Evolutionary conservation across 2,797 vertebrate genomes (phyloP).

Genomic region (Falco peregrinus): DNA sequence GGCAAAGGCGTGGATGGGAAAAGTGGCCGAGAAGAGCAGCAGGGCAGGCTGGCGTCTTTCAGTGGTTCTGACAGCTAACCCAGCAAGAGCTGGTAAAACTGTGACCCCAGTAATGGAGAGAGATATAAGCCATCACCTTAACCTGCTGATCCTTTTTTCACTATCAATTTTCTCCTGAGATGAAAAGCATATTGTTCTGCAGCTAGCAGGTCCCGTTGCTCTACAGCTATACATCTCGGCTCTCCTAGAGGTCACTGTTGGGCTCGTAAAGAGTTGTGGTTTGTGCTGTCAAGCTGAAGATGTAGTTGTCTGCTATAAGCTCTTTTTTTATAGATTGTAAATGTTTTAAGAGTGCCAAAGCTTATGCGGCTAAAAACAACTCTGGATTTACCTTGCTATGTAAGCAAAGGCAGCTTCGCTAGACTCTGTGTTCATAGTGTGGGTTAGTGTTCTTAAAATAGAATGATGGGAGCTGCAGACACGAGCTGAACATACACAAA

Average conservation of each 20-base stretch:
- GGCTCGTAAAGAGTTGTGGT: not conserved
- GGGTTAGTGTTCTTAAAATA: not conserved
- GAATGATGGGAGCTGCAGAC: not conserved
- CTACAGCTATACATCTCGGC: not conserved
- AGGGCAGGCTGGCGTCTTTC: not conserved
- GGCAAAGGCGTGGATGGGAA: not conserved
- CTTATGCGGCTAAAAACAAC: not conserved
- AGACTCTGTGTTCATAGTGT: not conserved
- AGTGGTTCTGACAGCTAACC: not conserved
- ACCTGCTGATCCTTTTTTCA: not conserved
- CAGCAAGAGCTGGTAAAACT: not conserved
- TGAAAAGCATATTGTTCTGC: not conserved
- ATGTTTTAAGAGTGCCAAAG: not conserved
- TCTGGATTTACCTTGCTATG: not conserved
- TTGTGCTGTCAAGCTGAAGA: not conserved
- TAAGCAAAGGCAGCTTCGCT: not conserved
- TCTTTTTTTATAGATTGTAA: not conserved
- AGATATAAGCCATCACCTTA: not conserved
- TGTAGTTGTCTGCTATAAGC: not conserved
- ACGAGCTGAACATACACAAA: not conserved
- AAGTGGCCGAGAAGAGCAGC: not conserved
- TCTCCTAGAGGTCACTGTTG: conserved; percentile 31
- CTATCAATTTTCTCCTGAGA: not conserved
- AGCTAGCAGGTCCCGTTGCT: not conserved
- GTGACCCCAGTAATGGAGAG: not conserved